Conservation (phyloP, 1,140 invertebrate genomes). For the Oppia nitens region DNA sequence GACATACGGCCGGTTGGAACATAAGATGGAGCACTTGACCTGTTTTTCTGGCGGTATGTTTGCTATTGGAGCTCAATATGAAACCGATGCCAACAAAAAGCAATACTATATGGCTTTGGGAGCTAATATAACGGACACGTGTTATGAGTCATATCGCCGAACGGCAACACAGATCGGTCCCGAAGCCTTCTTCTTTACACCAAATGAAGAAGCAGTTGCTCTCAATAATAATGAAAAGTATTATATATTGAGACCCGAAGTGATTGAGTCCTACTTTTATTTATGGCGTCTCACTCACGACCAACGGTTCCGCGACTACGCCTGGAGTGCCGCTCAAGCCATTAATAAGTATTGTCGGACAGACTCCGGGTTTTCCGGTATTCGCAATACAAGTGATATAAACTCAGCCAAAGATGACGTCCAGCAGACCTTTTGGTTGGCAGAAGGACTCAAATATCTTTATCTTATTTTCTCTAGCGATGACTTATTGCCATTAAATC, state of each 20-base stretch:
- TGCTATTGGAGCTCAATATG: conserved; percentile 63
- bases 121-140: conserved; percentile 77
- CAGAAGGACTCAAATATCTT: conserved; percentile 98
- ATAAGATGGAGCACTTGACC: conserved; percentile 96
- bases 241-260: conserved; percentile 89
- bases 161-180: conserved; percentile 72
- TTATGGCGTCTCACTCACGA: conserved; percentile 91
- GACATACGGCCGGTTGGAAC: conserved; percentile 76
- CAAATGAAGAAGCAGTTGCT: conserved; percentile 70
- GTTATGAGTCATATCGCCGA: conserved; percentile 87
- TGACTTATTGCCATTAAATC: conserved; percentile 67
- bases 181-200: conserved; percentile 73
- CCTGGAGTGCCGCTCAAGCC: conserved; percentile 87
- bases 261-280: conserved; percentile 90
- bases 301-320: conserved; percentile 90
- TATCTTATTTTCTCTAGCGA: conserved; percentile 94
- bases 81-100: conserved; percentile 45
- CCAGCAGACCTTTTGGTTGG: conserved; percentile 94
- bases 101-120: conserved; percentile 69
- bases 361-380: conserved; percentile 67
- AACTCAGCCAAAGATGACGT: conserved; percentile 78
- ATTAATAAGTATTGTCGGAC: conserved; percentile 82
- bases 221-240: conserved; percentile 86
- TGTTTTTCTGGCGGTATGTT: conserved; percentile 94
- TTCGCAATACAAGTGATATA: conserved; percentile 78